These are phyloP conservation scores for Dendrocopos noguchii DNA, from an alignment of 2,113 vertebrate genomes.

Conservation along the genomic window DNA sequence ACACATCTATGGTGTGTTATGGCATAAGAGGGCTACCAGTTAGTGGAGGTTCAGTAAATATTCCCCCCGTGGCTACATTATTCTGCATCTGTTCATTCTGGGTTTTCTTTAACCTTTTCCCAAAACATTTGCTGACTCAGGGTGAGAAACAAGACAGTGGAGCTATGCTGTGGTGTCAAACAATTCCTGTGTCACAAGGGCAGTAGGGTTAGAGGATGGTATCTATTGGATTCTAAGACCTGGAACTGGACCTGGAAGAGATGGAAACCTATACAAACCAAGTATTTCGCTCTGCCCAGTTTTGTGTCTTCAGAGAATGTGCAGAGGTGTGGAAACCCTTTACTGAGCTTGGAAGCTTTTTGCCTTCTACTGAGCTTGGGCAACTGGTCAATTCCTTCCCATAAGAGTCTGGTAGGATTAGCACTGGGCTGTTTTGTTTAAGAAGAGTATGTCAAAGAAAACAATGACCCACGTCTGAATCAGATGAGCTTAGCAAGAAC, in stretches of 20 bases:
- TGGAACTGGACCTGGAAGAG: background rate
- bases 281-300: background rate
- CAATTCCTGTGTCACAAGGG: background rate
- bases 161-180: background rate
- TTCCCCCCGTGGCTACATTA: background rate
- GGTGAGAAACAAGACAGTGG: background rate
- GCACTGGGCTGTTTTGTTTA: background rate
- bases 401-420: background rate
- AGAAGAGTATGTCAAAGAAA: background rate
- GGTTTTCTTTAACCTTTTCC: background rate
- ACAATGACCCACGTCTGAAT: fast-evolving
- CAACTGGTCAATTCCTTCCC: background rate
- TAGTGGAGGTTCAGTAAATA: background rate
- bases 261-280: background rate
- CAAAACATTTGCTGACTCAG: background rate
- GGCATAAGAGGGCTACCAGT: background rate
- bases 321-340: fast-evolving
- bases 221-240: background rate
- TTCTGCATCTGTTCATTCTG: background rate
- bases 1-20: background rate
- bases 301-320: background rate
- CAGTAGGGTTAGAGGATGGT: background rate
- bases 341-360: background rate
- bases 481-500: background rate
- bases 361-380: too few species aligned